Evolutionary conservation across 2,113 vertebrate genomes (phyloP).

Genomic region (Poecilia latipinna): DNA sequence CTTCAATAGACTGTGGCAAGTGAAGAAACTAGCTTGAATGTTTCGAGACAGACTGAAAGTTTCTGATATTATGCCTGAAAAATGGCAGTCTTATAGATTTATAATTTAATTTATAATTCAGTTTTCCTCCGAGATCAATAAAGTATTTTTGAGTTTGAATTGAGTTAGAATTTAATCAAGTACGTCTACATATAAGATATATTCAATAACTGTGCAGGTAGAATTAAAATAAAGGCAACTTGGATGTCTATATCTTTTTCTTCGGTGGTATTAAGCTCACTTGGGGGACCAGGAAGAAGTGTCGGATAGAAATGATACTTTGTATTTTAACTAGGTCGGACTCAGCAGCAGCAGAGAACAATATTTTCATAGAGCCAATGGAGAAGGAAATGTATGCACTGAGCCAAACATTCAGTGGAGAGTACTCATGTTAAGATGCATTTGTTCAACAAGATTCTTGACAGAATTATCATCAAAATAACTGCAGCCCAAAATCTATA

Average conservation of each 20-base stretch:
- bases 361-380: slow-evolving; percentile 12
- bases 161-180: no score
- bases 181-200: neutral
- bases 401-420: neutral
- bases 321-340: slow-evolving; percentile 56
- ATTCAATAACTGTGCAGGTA: no score
- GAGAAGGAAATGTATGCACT: neutral
- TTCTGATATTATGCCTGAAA: neutral
- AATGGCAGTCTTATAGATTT: no score
- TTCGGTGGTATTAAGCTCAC: slow-evolving; percentile 7
- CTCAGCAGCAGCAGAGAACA: slow-evolving; percentile 33
- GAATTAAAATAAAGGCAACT: neutral
- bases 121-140: no score
- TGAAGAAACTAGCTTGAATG: neutral
- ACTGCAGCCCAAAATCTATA: no score
- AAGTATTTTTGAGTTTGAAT: no score
- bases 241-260: neutral
- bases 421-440: neutral
- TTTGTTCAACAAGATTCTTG: neutral
- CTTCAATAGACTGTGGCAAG: neutral
- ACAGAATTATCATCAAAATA: no score
- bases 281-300: slow-evolving; percentile 22
- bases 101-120: no score
- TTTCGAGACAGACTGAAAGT: neutral
- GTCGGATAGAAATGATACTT: neutral